phyloP scores from a whole-genome alignment of 2,797 vertebrate genomes.

The Phaenicophaeus curvirostris region DNA sequence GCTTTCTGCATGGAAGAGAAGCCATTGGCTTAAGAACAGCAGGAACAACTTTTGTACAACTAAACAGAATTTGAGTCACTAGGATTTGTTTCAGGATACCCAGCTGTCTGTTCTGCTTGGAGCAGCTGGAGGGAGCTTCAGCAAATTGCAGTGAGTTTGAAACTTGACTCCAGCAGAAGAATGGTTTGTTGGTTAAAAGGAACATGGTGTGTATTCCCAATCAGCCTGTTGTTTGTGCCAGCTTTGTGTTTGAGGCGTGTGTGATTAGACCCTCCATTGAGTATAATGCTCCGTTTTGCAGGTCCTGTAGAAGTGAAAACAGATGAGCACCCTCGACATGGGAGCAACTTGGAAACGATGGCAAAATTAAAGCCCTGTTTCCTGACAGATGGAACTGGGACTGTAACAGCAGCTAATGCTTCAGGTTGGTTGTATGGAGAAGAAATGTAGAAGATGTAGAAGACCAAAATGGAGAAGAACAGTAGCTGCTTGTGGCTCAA shows the following conservation, averaged over 20 bases:
- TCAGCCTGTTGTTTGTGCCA: neutral
- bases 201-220: neutral
- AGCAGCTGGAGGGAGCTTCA: neutral
- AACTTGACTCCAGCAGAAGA: fast-evolving
- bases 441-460: too few relatives aligned
- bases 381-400: slow-evolving; percentile 88
- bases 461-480: neutral
- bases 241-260: fast-evolving
- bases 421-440: slow-evolving; percentile 85
- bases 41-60: neutral
- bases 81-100: neutral
- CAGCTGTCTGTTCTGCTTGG: neutral
- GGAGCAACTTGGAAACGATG: slow-evolving; percentile 85
- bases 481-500: neutral
- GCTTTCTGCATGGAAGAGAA: neutral
- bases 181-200: neutral
- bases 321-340: slow-evolving; percentile 93
- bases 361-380: slow-evolving; percentile 91
- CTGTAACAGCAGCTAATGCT: slow-evolving; percentile 91
- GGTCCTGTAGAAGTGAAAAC: slow-evolving; percentile 86
- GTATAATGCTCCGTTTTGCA: slow-evolving; percentile 45
- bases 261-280: neutral
- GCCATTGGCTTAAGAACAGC: neutral
- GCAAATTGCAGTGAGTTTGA: neutral
- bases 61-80: neutral